These are phyloP conservation scores for Portevinia maculata DNA, from an alignment of 2,888 invertebrate species.

Conservation along the genomic window DNA sequence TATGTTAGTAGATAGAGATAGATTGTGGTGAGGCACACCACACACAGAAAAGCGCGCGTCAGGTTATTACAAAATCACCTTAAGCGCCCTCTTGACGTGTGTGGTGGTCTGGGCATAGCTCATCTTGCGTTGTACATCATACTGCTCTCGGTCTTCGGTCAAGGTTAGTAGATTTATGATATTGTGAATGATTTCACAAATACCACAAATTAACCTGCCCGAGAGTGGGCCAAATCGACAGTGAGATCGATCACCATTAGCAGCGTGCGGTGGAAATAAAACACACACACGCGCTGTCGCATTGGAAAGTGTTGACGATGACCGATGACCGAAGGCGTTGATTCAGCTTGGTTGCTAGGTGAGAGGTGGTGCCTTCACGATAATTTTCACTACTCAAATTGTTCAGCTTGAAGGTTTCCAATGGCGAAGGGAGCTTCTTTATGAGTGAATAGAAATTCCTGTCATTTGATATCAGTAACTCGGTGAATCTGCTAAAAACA, in stretches of 20 bases:
- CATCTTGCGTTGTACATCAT: slow-evolving; percentile 59
- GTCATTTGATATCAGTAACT: too few relatives aligned
- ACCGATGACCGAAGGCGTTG: slow-evolving; percentile 59
- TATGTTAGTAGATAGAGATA: slow-evolving; percentile 49
- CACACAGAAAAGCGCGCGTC: slow-evolving; percentile 44
- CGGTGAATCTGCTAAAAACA: too few relatives aligned
- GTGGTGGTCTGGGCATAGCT: slow-evolving; percentile 51
- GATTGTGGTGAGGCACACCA: slow-evolving; percentile 15
- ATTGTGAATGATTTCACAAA: slow-evolving; percentile 58
- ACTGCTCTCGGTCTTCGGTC: slow-evolving; percentile 60
- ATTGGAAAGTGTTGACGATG: slow-evolving; percentile 64
- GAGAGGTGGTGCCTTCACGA: slow-evolving; percentile 13
- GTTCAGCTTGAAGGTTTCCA: background rate
- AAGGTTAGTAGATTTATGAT: slow-evolving; percentile 69
- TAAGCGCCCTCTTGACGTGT: slow-evolving; percentile 71
- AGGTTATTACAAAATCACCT: slow-evolving; percentile 69
- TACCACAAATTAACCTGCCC: slow-evolving; percentile 21
- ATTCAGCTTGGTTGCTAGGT: slow-evolving; percentile 35
- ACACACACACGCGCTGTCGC: slow-evolving; percentile 51
- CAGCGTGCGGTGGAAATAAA: slow-evolving; percentile 12
- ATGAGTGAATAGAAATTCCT: background rate
- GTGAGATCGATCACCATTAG: slow-evolving; percentile 71
- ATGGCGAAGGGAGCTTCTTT: background rate
- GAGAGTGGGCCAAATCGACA: slow-evolving; percentile 67
- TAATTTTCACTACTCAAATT: background rate